Evolutionary conservation across 2,888 invertebrate species (phyloP).

Genomic region (Apotomis capreana): DNA sequence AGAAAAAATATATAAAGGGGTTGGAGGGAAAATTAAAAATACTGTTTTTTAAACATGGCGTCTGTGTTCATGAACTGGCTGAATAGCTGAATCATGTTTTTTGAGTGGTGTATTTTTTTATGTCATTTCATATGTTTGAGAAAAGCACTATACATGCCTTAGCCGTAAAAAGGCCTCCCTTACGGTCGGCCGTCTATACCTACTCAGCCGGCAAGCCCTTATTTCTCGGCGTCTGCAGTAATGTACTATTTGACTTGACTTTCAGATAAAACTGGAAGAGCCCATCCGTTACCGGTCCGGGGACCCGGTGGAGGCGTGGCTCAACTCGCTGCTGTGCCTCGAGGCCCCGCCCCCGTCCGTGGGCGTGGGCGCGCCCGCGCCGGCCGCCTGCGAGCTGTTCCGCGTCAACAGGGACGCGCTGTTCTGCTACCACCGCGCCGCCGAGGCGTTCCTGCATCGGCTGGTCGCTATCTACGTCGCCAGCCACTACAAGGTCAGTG

Average conservation of each 20-base stretch:
- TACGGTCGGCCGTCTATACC: too few species aligned
- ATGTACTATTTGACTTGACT: not conserved
- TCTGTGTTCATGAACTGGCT: too few species aligned
- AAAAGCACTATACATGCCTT: too few species aligned
- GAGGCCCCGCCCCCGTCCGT: constrained; percentile 89
- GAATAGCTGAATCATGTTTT: too few species aligned
- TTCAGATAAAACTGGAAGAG: constrained; percentile 92
- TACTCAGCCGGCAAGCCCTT: too few species aligned
- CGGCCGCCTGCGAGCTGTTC: constrained; percentile 94
- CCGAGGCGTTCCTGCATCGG: constrained; percentile 95
- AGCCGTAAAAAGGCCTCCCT: too few species aligned
- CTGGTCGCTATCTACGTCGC: constrained; percentile 97
- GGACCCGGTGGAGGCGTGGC: constrained; percentile 95
- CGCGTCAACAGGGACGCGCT: constrained; percentile 94
- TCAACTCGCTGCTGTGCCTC: constrained; percentile 94
- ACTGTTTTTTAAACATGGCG: too few species aligned
- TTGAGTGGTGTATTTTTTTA: too few species aligned
- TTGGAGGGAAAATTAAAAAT: too few species aligned
- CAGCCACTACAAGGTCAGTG: constrained; percentile 95
- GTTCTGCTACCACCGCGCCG: constrained; percentile 98
- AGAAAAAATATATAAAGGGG: too few species aligned
- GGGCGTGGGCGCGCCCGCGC: constrained; percentile 93
- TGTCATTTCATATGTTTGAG: too few species aligned
- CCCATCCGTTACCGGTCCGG: constrained; percentile 96
- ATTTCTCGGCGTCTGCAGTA: too few species aligned